A percentile compares a stretch with the other conserved stretches of the same genome.
These are phyloP conservation scores for Rhopalosiphum padi DNA, from an alignment of 1,140 invertebrate genomes.

Conservation along the genomic window DNA sequence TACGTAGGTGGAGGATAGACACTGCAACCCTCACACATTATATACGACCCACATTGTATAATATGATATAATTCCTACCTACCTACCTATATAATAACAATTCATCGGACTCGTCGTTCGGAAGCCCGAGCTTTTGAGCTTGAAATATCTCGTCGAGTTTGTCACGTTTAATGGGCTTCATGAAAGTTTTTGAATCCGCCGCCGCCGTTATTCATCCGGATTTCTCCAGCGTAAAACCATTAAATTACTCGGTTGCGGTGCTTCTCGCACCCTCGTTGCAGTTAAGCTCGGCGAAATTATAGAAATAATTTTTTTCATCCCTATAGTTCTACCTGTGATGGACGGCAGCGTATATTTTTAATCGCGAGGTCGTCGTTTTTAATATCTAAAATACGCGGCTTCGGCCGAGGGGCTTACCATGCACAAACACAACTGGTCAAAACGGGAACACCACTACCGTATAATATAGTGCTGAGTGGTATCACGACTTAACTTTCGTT, in stretches of 20 bases:
- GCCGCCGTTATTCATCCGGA: neutral
- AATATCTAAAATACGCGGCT: neutral
- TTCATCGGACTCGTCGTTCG: constrained; percentile 9
- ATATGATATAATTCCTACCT: too few relatives aligned
- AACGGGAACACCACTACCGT: neutral
- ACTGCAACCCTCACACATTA: too few relatives aligned
- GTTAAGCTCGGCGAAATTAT: constrained; percentile 32
- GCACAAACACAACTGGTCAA: neutral
- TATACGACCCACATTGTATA: neutral
- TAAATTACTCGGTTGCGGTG: neutral
- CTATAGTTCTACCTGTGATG: neutral
- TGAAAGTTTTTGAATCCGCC: constrained; percentile 35
- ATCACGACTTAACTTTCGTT: neutral
- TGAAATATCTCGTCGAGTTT: constrained; percentile 55
- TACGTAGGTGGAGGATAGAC: neutral
- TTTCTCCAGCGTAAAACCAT: constrained; percentile 17
- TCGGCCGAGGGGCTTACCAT: neutral
- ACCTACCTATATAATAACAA: neutral
- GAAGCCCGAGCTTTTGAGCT: constrained; percentile 37
- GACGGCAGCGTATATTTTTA: neutral
- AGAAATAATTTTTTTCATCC: constrained; percentile 33
- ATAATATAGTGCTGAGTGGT: neutral
- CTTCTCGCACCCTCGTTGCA: neutral
- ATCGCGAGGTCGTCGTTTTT: neutral
- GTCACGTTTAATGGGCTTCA: constrained; percentile 44